Base-by-base conservation (phyloP, 2,888 invertebrate species). In the Drosophila affinis region DNA sequence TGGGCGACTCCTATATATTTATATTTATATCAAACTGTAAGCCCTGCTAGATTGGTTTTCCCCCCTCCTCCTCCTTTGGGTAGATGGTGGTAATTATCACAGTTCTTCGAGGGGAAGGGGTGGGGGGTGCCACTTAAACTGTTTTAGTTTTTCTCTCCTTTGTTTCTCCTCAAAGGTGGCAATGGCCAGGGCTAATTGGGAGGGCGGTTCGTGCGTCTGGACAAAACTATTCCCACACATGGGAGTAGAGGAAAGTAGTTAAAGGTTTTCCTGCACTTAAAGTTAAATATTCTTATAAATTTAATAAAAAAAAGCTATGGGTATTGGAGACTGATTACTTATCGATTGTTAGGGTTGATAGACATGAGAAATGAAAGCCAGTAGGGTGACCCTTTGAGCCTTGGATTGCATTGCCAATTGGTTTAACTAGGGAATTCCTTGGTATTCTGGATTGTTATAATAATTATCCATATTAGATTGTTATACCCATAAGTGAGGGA, bases 81-180 rank as follows among this genome's bases (percentile, higher is more conserved):
- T 53, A 32, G 9, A 45, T 18, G 18, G 57, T 21, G 47, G 62
- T 57, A 63, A 72, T 72, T 72, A 72, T 58, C 64, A 54, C 71
- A 57, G 73, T 51, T 53, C 56, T 49, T 39, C 18, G 52, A 21
- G 21, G 21, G 21, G 21, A 0, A 0, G 3, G 21, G 3, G 3
- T 3, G 3, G 21, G 61, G 62, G 51, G 83, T 79, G 88, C 74
- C 88, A 87, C 83, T 83, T 87, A 85, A 85, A 86, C 74, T 79
- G 78, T 79, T 87, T 85, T 87, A 85, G 86, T 83, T 83, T 81
- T 74, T 74, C 48, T 51, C 24, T 48, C 24, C 53, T 27, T 53
- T 60, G 60, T 60, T 60, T 53, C 54, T 32, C 54, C 34, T 52
- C 61, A 63, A 72, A 72, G 72, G 62, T 72, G 70, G 49, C 72